These are phyloP conservation scores for Agrotis segetum DNA, from an alignment of 2,888 invertebrate species.

Conservation along the genomic window DNA sequence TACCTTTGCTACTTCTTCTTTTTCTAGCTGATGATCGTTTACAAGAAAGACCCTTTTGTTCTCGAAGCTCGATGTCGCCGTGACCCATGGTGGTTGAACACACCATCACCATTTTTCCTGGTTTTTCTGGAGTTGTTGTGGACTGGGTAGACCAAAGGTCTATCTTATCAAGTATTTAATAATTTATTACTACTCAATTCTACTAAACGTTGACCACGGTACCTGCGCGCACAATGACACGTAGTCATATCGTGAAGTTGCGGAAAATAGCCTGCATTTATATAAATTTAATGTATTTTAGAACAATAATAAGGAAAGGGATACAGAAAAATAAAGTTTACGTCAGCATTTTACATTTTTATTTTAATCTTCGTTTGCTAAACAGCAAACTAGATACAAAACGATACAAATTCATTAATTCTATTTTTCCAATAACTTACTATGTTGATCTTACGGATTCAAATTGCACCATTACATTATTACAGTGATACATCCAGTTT, in stretches of 20 bases:
- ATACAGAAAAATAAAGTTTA: slow-evolving; percentile 39
- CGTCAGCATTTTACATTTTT: slow-evolving; percentile 54
- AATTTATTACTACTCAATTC: neutral
- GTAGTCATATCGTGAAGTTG: neutral
- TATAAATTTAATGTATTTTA: neutral
- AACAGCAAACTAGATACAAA: slow-evolving; percentile 80
- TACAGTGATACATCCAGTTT: slow-evolving; percentile 52
- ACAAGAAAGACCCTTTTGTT: neutral
- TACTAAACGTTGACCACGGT: neutral
- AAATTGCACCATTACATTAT: slow-evolving; percentile 63
- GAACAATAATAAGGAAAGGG: neutral
- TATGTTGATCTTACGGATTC: slow-evolving; percentile 60
- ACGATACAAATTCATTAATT: slow-evolving; percentile 79
- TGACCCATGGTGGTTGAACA: too few relatives aligned
- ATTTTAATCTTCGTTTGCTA: slow-evolving; percentile 71
- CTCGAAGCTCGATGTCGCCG: too few relatives aligned
- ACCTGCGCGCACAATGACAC: neutral
- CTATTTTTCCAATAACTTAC: slow-evolving; percentile 68
- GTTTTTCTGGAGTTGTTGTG: neutral
- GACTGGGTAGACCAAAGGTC: neutral
- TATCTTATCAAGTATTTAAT: neutral
- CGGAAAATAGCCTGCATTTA: neutral
- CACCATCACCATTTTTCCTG: neutral
- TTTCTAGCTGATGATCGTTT: slow-evolving; percentile 4
- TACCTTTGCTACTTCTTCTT: slow-evolving; percentile 4